Base-by-base conservation (phyloP, 2,797 vertebrate species). In the Merluccius polli region DNA sequence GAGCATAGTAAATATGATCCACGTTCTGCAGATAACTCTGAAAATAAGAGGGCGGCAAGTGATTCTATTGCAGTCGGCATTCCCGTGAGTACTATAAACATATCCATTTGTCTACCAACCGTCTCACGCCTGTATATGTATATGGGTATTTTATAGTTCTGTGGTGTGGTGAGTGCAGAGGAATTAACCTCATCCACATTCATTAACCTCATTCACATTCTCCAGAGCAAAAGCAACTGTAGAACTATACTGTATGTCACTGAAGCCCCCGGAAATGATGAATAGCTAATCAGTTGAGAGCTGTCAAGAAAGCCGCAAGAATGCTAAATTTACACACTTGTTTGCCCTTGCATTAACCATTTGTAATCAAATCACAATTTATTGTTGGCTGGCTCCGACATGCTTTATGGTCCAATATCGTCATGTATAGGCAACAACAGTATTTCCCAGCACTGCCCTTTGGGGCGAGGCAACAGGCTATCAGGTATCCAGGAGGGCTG, bases 231-330 rank as follows among this genome's bases (percentile, higher is more conserved):
- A 86, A 85, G 77, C 84, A 65, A 79, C 86, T 84, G 81, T 84
- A 87, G 89, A 91, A 86, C 87, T 85, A 84, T 84, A 86, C 87
- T 85, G 84, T 84, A 87, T 91, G 91, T 93, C 91, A 91, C 87
- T 85, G 75, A 89, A 84, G 89, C 89, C n/a, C n/a, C 90, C 87
- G 87, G 86, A 92, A 90, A 92, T 93, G 90, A 93, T 92, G 92
- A 94, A 94, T 93, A 89, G 88, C 87, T 93, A 93, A 93, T 93
- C 93, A 93, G 91, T 89, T 91, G 91, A 92, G 88, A 93, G 93
- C 90, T 91, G 92, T 94, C 94, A 91, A 87, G 89, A 90, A 92
- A 92, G 89, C 89, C 87, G 83, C 84, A 84, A 90, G 90, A 93
- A 92, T 89, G 86, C 87, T 85, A 79, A 87, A 92, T 94, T 85